phyloP scores from a whole-genome alignment of 1,140 invertebrate species.

The Drosophila sucinea region DNA sequence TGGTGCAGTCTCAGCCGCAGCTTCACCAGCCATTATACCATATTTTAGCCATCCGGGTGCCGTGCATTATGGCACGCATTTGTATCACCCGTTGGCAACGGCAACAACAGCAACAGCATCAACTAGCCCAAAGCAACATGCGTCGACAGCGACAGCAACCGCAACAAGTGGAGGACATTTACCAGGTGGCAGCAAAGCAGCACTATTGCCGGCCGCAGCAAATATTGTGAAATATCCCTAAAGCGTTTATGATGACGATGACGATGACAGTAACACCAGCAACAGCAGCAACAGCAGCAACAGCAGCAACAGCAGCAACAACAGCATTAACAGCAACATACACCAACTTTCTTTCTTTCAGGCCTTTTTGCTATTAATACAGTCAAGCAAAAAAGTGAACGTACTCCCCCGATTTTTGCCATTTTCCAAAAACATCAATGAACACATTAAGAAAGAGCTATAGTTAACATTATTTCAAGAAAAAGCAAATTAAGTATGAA shows the following conservation, averaged over 20 bases:
- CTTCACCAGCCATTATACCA: conserved; percentile 63
- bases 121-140: conserved; percentile 18
- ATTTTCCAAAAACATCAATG: too few relatives aligned
- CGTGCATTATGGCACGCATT: conserved; percentile 76
- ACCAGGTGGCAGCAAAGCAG: conserved; percentile 56
- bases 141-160: conserved; percentile 30
- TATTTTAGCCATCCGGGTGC: conserved; percentile 77
- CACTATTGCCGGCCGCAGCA: conserved; percentile 22
- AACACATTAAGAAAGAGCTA: too few relatives aligned
- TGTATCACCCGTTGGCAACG: conserved; percentile 62
- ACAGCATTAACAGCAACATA: conserved; percentile 7
- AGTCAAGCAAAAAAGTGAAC: too few relatives aligned
- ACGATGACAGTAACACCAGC: conserved; percentile 10
- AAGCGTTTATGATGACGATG: conserved; percentile 30
- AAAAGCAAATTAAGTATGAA: too few relatives aligned
- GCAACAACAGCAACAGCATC: conserved; percentile 43
- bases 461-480: too few relatives aligned
- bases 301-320: conserved; percentile 3
- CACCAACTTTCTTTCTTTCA: conserved; percentile 6
- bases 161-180: conserved; percentile 69
- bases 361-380: not conserved
- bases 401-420: too few relatives aligned
- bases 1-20: conserved; percentile 29
- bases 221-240: conserved; percentile 77
- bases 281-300: conserved; percentile 8